phyloP scores from a whole-genome alignment of 2,888 invertebrate species.

The Mimachlamys varia region DNA sequence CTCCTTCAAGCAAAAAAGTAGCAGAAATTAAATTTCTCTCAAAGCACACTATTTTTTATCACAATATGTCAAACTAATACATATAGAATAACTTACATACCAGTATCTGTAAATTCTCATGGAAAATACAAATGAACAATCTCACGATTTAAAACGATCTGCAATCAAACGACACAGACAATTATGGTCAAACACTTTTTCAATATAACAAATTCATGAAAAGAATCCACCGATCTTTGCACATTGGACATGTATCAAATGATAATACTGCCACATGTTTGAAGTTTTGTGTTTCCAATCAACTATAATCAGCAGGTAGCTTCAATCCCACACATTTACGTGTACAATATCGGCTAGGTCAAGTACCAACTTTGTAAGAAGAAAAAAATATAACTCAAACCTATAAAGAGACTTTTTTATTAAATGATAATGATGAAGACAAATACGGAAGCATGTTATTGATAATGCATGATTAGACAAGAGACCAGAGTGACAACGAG shows the following conservation, averaged over 20 bases:
- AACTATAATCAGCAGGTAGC: not conserved
- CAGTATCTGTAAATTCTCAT: not conserved
- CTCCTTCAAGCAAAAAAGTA: not conserved
- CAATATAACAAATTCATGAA: not conserved
- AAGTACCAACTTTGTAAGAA: not conserved
- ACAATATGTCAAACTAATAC: not conserved
- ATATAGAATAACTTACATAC: not conserved
- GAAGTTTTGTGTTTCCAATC: not conserved
- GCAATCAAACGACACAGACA: not conserved
- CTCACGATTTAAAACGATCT: not conserved
- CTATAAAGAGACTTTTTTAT: not conserved
- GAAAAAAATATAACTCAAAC: constrained; percentile 8
- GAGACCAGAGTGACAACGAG: not conserved
- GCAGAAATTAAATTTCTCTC: not conserved
- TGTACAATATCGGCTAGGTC: not conserved
- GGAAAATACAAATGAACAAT: not conserved
- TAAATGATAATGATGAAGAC: not conserved
- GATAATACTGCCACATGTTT: not conserved
- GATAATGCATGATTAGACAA: constrained; percentile 3
- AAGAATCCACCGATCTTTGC: not conserved
- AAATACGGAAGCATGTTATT: not conserved
- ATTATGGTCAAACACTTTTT: not conserved
- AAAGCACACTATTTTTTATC: not conserved
- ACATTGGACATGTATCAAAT: not conserved
- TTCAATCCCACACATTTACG: not conserved